Conservation (phyloP, 2,888 invertebrate species). For the Pristionchus arcanus region DNA sequence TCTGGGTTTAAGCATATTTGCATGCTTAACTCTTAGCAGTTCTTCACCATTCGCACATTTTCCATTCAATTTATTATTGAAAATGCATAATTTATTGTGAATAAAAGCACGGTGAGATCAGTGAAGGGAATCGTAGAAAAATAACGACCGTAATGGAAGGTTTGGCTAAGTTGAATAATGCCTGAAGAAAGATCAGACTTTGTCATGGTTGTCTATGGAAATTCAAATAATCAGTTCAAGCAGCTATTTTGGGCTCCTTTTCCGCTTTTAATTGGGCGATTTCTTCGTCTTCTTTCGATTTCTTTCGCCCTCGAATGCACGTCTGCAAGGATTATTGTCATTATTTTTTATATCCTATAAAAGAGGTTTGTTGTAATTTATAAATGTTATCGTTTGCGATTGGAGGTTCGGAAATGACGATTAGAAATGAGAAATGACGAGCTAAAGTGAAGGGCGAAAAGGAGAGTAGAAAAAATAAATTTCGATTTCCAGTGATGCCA, state of each 20-base stretch:
- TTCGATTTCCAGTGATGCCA: not conserved
- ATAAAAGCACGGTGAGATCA: constrained; percentile 11
- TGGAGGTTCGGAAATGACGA: not conserved
- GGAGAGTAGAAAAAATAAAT: no score
- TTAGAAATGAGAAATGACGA: not conserved
- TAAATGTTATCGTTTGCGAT: not conserved
- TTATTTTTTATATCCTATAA: not conserved
- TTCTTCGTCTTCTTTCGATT: not conserved
- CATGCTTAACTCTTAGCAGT: no score
- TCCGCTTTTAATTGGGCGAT: constrained; percentile 8
- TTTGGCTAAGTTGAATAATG: not conserved
- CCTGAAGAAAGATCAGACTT: not conserved
- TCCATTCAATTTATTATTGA: no score
- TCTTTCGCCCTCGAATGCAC: not conserved
- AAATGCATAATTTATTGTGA: no score
- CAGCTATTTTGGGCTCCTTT: constrained; percentile 9
- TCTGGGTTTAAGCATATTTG: no score
- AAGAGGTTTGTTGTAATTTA: not conserved
- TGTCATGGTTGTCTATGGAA: not conserved
- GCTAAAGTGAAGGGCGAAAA: not conserved
- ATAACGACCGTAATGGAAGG: constrained; percentile 20
- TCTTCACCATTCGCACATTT: no score
- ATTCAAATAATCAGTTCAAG: not conserved
- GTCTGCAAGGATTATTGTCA: not conserved
- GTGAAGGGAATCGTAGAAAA: not conserved